Evolutionary conservation across 1,140 invertebrate species (phyloP), one percentile per base, ranked within the genome.

Genomic region (Pantala flavescens): DNA sequence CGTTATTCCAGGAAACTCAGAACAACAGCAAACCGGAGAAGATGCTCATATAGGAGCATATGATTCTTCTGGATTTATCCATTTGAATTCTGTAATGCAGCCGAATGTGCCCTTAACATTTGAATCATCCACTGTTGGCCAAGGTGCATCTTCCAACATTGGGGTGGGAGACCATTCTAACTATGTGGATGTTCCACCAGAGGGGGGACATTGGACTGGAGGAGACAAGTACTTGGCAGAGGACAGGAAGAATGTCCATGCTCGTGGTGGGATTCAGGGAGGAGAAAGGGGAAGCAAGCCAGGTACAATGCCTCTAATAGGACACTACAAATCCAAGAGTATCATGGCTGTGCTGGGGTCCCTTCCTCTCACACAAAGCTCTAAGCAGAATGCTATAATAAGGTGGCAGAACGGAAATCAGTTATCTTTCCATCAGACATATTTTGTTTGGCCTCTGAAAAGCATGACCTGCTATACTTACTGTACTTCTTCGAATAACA

Each of bases 171-270:
- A 63, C 49, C 49, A 63, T 21, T 63, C 49, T 14, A 63, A 21
- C 12, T 63, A 63, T 14, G 49, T 63, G 49, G 49, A 63, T 21
- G n/a, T 19, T 63, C 49, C 49, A 63, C 49, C 49, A 63, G 49
- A 63, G 12, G 49, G 49, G 14, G 49, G 49, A 21, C 49, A 63
- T 21, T 63, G 49, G 49, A 63, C 49, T 3, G 49, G 49, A 63
- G 49, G 49, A 21, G 49, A 63, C 16, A 63, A 63, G n/a, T 63
- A 63, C n/a, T 63, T 63, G 49, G 49, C 49, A 16, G 49, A 63
- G 49, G 49, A 63, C 49, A 63, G 49, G 49, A 63, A 63, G 49
- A 63, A 63, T 63, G 49, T 63, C n/a, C 49, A 63, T 63, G 49
- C 49, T 19, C 49, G 49, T 63, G 49, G 49, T 16, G 49, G 49